Base-by-base conservation (phyloP, 1,140 invertebrate species). In the Drosophila sturtevanti region DNA sequence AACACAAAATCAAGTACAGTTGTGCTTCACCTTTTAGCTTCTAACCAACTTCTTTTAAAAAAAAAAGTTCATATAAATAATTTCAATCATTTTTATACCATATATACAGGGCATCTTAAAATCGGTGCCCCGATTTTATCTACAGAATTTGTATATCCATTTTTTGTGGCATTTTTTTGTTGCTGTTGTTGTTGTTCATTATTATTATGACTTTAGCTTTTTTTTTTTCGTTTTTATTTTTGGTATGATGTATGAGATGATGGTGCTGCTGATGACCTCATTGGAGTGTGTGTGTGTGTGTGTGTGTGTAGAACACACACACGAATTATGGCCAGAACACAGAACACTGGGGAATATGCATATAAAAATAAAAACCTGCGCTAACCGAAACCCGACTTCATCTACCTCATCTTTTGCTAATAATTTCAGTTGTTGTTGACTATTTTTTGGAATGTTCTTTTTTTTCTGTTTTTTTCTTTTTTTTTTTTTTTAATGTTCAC, bases 341-440 rank as follows among this genome's bases (percentile, higher is more conserved):
- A 48, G 41, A 44, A 44, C 41, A 44, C 41, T 1, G 41, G 24
- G 41, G 61, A 14, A 31, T 63, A 63, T 44, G 38, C 61, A 63
- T 48, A 44, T 16, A 16, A 41, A 41, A 41, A 41, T 16, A 62
- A 63, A 51, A 77, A 68, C 27, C 34, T 63, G 52, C 62, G 63
- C 64, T 52, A 31, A 41, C 61, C 64, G 27, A 72, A 61, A 51
- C 68, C 38, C 64, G 72, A 58, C 58, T 56, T 65, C 72, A 73
- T 68, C 64, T 65, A 71, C 75, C 65, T 70, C 76, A 84, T 73
- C 76, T 77, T 80, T 63, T n/a, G 73, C 85, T 89, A 89, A 89
- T 89, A 89, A 80, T 89, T 89, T 89, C 77, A 80, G 72, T 68
- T 79, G 70, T 72, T 72, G 74, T 69, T 73, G 72, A 60, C 64